Percentiles rank a stretch among this genome's conserved stretches.
These are phyloP conservation scores for Leptoclinus maculatus DNA, from an alignment of 2,797 vertebrate genomes.

Conservation along the genomic window DNA sequence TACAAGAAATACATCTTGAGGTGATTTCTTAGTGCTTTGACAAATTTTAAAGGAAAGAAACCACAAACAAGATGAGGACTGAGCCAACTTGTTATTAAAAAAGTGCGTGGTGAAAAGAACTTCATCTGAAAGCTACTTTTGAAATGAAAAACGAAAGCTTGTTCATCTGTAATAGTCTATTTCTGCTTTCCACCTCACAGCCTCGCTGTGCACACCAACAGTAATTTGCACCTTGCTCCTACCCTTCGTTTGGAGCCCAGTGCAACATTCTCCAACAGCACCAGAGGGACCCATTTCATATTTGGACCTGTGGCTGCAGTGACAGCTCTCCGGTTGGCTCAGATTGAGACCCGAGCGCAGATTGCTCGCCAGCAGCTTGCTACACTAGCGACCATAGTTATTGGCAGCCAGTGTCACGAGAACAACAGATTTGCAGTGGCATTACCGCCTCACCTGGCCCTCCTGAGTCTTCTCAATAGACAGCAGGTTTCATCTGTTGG, in stretches of 20 bases:
- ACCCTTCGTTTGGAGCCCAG: constrained; percentile 63
- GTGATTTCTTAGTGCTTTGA: constrained; percentile 19
- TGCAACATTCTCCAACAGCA: constrained; percentile 50
- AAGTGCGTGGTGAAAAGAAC: constrained; percentile 18
- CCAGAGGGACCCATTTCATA: constrained; percentile 66
- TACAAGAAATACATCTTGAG: constrained; percentile 13
- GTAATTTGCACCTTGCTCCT: constrained; percentile 69
- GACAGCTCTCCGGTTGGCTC: constrained; percentile 88
- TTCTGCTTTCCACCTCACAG: constrained; percentile 82
- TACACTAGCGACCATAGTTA: constrained; percentile 75
- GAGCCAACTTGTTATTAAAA: constrained; percentile 3
- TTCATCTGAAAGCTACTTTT: constrained; percentile 42
- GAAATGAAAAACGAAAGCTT: constrained; percentile 46
- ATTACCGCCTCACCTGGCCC: constrained; percentile 75
- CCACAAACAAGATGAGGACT: constrained; percentile 22
- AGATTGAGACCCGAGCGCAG: constrained; percentile 84
- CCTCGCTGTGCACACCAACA: constrained; percentile 71
- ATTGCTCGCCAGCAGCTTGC: constrained; percentile 86
- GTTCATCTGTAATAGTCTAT: constrained; percentile 77
- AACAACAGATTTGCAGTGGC: constrained; percentile 40
- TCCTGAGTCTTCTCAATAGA: constrained; percentile 77
- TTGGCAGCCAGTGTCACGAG: constrained; percentile 67
- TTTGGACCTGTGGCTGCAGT: constrained; percentile 64
- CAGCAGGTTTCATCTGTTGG: constrained; percentile 78
- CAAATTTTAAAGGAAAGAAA: constrained; percentile 16